Evolutionary conservation across 2,113 vertebrate species (phyloP).

Genomic region (Scalopus aquaticus): DNA sequence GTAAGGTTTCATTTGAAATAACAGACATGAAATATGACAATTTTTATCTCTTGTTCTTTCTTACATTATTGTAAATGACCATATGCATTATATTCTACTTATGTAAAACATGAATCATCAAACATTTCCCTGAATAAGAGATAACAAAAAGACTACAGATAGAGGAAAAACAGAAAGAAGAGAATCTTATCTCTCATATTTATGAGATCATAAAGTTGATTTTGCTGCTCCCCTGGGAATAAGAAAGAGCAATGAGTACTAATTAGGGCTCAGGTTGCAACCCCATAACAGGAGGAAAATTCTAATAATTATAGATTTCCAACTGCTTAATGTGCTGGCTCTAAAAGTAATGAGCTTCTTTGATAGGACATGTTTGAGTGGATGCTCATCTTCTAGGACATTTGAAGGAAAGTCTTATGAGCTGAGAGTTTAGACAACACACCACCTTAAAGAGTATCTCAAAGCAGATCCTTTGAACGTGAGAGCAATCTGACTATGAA

Average conservation of each 20-base stretch:
- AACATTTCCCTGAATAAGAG: constrained; percentile 1
- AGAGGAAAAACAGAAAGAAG: background rate
- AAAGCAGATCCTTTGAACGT: background rate
- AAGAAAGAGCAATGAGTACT: background rate
- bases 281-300: background rate
- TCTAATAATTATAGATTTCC: constrained; percentile 24
- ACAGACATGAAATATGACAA: background rate
- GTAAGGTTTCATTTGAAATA: background rate
- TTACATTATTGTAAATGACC: background rate
- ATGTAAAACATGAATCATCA: background rate
- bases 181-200: background rate
- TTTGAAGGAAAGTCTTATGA: background rate
- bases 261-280: background rate
- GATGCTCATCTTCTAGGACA: background rate
- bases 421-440: background rate
- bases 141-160: background rate
- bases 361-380: background rate
- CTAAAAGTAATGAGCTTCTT: background rate
- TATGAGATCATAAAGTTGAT: background rate
- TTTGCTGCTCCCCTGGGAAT: background rate
- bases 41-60: constrained; percentile 25
- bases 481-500: background rate
- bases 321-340: background rate
- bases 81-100: background rate
- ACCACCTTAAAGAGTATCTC: background rate